phyloP scores from a whole-genome alignment of 2,797 vertebrate species.

The Simalia tracyae region DNA sequence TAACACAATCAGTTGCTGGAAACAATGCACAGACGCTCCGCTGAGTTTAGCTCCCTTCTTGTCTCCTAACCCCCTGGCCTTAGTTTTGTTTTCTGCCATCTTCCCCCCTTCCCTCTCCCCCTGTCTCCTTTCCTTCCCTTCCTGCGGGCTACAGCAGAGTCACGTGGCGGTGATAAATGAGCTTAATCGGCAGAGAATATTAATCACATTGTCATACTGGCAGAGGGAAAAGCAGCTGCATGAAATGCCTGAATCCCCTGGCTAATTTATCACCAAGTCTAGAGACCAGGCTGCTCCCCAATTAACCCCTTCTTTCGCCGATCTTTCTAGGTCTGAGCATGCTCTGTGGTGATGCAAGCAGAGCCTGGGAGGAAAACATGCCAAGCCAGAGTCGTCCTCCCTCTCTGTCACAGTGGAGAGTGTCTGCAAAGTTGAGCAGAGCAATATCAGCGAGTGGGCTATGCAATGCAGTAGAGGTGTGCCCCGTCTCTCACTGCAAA shows the following conservation, averaged over 20 bases:
- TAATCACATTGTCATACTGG: conserved; percentile 57
- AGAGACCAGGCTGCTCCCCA: neutral
- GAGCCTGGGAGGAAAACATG: neutral
- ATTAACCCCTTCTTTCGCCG: neutral
- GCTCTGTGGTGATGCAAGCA: fast-evolving
- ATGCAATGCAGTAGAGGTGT: neutral
- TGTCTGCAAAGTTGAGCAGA: neutral
- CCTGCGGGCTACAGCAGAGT: neutral
- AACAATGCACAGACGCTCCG: neutral
- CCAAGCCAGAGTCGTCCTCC: neutral
- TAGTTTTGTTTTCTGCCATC: neutral
- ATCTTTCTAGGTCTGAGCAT: neutral
- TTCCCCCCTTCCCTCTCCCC: fast-evolving
- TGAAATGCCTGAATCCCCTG: conserved; percentile 45
- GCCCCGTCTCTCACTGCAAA: neutral
- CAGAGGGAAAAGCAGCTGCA: conserved; percentile 58
- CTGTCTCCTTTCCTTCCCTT: neutral
- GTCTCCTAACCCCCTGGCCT: neutral
- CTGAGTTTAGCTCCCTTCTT: fast-evolving
- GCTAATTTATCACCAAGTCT: conserved; percentile 55
- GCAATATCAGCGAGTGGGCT: neutral
- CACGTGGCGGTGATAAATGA: conserved; percentile 61
- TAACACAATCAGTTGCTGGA: neutral
- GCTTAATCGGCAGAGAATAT: conserved; percentile 56
- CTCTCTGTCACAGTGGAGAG: neutral